Conservation (phyloP, 2,888 invertebrate species). For the Hyposoter didymator region DNA sequence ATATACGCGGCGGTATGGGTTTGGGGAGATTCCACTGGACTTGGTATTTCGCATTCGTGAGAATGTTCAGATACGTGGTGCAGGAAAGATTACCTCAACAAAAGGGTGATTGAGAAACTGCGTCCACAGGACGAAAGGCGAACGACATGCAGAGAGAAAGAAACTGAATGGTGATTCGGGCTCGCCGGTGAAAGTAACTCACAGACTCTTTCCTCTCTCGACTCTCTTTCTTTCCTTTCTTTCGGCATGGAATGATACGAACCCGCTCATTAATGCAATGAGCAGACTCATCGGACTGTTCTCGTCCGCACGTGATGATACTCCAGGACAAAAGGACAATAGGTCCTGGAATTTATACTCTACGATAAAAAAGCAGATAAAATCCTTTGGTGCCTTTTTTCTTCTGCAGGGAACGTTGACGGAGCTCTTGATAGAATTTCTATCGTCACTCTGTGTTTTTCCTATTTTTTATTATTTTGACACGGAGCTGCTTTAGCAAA, state of each 20-base stretch:
- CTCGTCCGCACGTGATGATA: not conserved
- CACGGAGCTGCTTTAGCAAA: too few species aligned
- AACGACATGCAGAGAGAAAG: conserved; percentile 44
- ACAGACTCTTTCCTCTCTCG: conserved; percentile 22
- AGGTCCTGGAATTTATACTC: not conserved
- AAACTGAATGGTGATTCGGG: conserved; percentile 52
- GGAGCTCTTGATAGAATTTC: not conserved
- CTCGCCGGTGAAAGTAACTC: conserved; percentile 74
- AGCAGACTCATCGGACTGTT: conserved; percentile 48
- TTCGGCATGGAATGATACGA: conserved; percentile 73
- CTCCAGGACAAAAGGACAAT: conserved; percentile 1
- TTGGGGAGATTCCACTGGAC: conserved; percentile 14
- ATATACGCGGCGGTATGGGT: not conserved
- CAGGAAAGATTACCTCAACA: conserved; percentile 54
- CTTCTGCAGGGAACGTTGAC: not conserved
- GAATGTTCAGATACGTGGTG: conserved; percentile 37
- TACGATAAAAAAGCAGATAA: not conserved
- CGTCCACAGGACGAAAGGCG: conserved; percentile 24
- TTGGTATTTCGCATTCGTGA: conserved; percentile 56
- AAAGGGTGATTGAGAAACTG: conserved; percentile 53
- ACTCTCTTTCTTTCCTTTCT: conserved; percentile 39
- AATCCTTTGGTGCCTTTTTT: not conserved
- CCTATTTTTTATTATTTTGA: too few species aligned
- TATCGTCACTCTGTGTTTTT: too few species aligned
- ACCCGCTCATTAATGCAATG: conserved; percentile 63